Percentiles rank a stretch among this genome's conserved stretches.
phyloP scores from a whole-genome alignment of 2,113 vertebrate species.

The Bucco capensis region DNA sequence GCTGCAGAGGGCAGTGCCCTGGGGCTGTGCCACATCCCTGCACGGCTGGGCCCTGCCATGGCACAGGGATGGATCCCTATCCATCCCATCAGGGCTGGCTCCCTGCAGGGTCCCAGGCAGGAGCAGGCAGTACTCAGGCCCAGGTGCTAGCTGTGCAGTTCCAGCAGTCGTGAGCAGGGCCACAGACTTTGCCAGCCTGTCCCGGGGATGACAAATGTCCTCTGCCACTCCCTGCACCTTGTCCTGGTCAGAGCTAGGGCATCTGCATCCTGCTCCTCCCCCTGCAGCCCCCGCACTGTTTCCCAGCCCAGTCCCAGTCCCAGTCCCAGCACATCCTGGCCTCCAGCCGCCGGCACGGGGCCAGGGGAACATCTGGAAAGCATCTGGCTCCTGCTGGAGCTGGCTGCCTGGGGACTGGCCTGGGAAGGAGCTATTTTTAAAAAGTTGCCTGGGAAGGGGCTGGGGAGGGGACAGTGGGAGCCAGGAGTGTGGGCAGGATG shows the following conservation, averaged over 20 bases:
- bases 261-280: background rate
- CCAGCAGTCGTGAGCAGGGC: background rate
- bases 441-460: background rate
- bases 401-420: slow-evolving; percentile 24
- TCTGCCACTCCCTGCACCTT: fast-evolving
- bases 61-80: background rate
- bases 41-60: background rate
- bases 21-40: background rate
- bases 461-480: background rate
- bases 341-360: background rate
- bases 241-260: background rate
- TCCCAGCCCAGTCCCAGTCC: background rate
- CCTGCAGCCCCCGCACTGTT: background rate
- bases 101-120: background rate
- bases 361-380: slow-evolving; percentile 73
- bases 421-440: slow-evolving; percentile 77
- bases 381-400: slow-evolving; percentile 73
- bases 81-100: background rate
- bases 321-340: slow-evolving; percentile 26
- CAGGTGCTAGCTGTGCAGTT: background rate
- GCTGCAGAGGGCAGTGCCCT: background rate
- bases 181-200: background rate
- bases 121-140: background rate
- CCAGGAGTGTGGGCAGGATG: background rate
- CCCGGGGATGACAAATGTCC: background rate